These are phyloP conservation scores for Acanthurus tractus DNA, from an alignment of 2,797 vertebrate genomes.

Conservation along the genomic window DNA sequence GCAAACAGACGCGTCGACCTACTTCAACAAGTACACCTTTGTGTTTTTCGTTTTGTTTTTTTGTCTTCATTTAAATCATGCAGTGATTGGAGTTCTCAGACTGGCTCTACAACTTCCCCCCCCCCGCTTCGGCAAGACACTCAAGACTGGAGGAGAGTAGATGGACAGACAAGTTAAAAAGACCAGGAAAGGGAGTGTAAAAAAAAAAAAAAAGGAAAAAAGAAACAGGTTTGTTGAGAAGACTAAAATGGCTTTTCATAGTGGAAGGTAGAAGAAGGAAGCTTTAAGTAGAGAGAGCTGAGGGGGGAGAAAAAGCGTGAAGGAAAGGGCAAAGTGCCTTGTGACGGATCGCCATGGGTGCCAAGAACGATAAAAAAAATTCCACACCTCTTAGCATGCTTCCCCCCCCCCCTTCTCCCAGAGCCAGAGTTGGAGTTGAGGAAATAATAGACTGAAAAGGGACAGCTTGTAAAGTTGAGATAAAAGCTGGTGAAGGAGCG, in stretches of 20 bases:
- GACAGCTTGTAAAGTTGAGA: slow-evolving; percentile 84
- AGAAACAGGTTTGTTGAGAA: slow-evolving; percentile 47
- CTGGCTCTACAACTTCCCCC: slow-evolving; percentile 51
- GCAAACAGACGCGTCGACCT: slow-evolving; percentile 26
- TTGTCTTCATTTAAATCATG: slow-evolving; percentile 32
- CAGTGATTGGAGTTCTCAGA: slow-evolving; percentile 41
- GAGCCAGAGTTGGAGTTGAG: slow-evolving; percentile 73
- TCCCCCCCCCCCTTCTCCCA: slow-evolving; percentile 50
- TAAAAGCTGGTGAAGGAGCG: slow-evolving; percentile 77
- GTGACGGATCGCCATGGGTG: slow-evolving; percentile 80
- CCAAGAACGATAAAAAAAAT: slow-evolving; percentile 82
- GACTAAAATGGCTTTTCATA: slow-evolving; percentile 50
- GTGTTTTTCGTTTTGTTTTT: slow-evolving; percentile 6
- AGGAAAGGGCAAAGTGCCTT: slow-evolving; percentile 77
- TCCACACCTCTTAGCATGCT: slow-evolving; percentile 80
- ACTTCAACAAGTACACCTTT: slow-evolving; percentile 22
- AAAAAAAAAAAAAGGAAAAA: background rate
- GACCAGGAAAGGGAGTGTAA: slow-evolving; percentile 12
- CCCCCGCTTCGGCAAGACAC: slow-evolving; percentile 30
- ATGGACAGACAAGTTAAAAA: slow-evolving; percentile 43
- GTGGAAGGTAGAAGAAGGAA: slow-evolving; percentile 51
- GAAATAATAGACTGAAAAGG: slow-evolving; percentile 84
- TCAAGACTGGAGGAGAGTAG: slow-evolving; percentile 27
- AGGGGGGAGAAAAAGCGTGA: slow-evolving; percentile 42
- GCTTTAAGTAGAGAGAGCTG: slow-evolving; percentile 48